phyloP scores from a whole-genome alignment of 2,888 invertebrate species.

The Melinopterus prodromus region DNA sequence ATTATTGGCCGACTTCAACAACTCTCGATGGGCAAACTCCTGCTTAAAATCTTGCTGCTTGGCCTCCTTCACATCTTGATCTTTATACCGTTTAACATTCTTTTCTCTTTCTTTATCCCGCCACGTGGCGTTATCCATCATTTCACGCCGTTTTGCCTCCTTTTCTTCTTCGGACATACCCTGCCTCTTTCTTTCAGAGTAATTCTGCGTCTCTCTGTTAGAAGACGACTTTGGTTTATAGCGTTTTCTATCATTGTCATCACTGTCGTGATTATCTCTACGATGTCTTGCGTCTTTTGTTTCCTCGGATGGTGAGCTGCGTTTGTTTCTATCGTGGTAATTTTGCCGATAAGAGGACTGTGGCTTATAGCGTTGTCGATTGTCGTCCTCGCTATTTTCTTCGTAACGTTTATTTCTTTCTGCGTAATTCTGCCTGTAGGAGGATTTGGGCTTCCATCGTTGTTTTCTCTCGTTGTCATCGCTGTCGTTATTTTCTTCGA shows the following conservation, averaged over 20 bases:
- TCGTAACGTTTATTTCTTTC: not conserved
- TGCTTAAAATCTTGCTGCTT: slow-evolving; percentile 62
- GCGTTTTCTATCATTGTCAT: slow-evolving; percentile 17
- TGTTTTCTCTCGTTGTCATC: slow-evolving; percentile 45
- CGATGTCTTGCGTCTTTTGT: slow-evolving; percentile 46
- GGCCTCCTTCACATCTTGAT: slow-evolving; percentile 63
- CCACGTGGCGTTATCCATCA: slow-evolving; percentile 83
- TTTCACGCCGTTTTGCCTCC: slow-evolving; percentile 76
- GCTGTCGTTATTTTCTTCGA: slow-evolving; percentile 39
- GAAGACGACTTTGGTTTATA: slow-evolving; percentile 42
- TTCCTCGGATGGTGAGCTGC: slow-evolving; percentile 41
- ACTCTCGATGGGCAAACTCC: slow-evolving; percentile 68
- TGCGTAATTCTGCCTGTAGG: not conserved
- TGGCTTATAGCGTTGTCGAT: too few species aligned
- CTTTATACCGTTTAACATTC: slow-evolving; percentile 70
- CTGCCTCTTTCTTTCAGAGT: slow-evolving; percentile 40
- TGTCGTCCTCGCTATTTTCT: slow-evolving; percentile 40
- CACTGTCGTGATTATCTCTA: slow-evolving; percentile 36
- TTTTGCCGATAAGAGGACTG: not conserved
- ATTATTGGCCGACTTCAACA: slow-evolving; percentile 70
- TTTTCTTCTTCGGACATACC: slow-evolving; percentile 71
- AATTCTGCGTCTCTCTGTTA: slow-evolving; percentile 33
- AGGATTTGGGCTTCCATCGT: not conserved
- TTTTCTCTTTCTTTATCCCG: slow-evolving; percentile 72
- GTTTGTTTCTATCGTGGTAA: not conserved